These are phyloP conservation scores for Abrostola triplasia DNA, from an alignment of 2,888 invertebrate genomes.

Conservation along the genomic window DNA sequence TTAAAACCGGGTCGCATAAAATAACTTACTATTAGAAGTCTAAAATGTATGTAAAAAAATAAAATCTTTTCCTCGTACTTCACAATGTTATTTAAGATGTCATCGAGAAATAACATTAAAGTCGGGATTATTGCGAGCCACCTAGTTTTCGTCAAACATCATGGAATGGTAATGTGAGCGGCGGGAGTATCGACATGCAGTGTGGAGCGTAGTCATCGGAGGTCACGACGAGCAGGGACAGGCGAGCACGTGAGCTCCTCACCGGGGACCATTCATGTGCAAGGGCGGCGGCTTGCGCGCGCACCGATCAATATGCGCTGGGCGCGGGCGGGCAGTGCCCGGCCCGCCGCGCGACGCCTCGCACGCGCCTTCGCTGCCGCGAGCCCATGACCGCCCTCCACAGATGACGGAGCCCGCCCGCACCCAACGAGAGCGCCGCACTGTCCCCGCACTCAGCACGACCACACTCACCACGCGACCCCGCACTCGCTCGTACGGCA, in stretches of 20 bases:
- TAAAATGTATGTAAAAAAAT: neutral
- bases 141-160: slow-evolving; percentile 35
- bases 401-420: slow-evolving; percentile 88
- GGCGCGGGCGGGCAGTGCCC: slow-evolving; percentile 79
- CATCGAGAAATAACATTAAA: slow-evolving; percentile 9
- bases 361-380: slow-evolving; percentile 73
- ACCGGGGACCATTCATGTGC: slow-evolving; percentile 83
- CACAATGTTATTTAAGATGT: neutral
- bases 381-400: slow-evolving; percentile 83
- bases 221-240: slow-evolving; percentile 66
- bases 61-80: neutral
- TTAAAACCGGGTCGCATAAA: neutral
- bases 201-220: slow-evolving; percentile 57
- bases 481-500: slow-evolving; percentile 65
- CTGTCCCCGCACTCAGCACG: slow-evolving; percentile 77
- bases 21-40: neutral
- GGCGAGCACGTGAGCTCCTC: slow-evolving; percentile 83
- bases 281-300: slow-evolving; percentile 83
- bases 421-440: slow-evolving; percentile 74
- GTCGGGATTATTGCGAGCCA: slow-evolving; percentile 10
- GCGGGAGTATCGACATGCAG: slow-evolving; percentile 61
- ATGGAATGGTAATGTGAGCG: slow-evolving; percentile 44
- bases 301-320: slow-evolving; percentile 76
- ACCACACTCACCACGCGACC: slow-evolving; percentile 68
- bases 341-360: slow-evolving; percentile 79